Conservation (phyloP, 2,888 invertebrate species). For the Caenorhabditis sp. region DNA sequence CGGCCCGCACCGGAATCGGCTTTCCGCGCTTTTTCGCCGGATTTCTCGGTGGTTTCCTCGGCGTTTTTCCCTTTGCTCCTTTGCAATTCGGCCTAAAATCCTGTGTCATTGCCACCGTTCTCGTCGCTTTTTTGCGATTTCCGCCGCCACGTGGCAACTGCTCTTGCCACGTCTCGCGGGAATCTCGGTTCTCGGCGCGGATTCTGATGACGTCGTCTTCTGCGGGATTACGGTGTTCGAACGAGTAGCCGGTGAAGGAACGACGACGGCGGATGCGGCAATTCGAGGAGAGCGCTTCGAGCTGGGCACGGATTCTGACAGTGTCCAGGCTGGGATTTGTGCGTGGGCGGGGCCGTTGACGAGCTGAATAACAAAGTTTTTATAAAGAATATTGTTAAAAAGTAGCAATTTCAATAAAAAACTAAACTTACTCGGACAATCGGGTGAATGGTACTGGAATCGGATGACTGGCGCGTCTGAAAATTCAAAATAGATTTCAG, state of each 20-base stretch:
- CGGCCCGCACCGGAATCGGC: conserved; percentile 15
- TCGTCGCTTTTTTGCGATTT: neutral
- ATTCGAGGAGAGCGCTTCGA: conserved; percentile 5
- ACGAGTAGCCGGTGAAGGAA: conserved; percentile 38
- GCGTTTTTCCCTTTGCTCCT: conserved; percentile 19
- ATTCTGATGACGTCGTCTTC: conserved; percentile 1
- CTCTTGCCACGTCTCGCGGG: conserved; percentile 13
- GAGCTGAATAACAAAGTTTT: too few relatives aligned
- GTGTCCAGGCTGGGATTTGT: neutral
- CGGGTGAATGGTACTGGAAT: conserved; percentile 52
- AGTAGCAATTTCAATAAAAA: too few relatives aligned
- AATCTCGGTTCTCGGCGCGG: conserved; percentile 7
- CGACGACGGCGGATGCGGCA: conserved; percentile 31
- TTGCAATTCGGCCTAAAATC: conserved; percentile 28
- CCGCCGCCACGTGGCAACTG: too few relatives aligned
- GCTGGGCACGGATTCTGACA: neutral
- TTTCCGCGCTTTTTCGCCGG: conserved; percentile 6
- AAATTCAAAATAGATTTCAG: too few relatives aligned
- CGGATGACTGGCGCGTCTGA: conserved; percentile 47
- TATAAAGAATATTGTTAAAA: too few relatives aligned
- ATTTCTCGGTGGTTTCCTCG: conserved; percentile 11
- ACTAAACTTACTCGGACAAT: conserved; percentile 48
- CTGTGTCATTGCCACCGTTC: conserved; percentile 25
- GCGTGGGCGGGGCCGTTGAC: conserved; percentile 11
- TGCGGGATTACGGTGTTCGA: conserved; percentile 29